Conservation (phyloP, 2,888 invertebrate species). For the Pseudanteris insignis region DNA sequence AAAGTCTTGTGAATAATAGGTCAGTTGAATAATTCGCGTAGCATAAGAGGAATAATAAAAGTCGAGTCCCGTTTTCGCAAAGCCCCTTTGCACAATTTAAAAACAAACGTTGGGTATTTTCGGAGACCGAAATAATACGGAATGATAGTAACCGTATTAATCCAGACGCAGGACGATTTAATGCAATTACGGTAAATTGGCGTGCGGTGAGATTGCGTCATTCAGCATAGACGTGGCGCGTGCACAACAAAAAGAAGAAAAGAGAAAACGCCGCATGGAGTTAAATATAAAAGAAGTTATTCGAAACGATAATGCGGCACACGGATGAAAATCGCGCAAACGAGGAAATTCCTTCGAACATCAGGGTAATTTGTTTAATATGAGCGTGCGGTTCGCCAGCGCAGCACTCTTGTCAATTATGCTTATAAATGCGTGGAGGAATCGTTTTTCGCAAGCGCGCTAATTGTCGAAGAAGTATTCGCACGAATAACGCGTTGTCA, state of each 20-base stretch:
- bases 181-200: slow-evolving; percentile 2
- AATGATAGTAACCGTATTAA: slow-evolving; percentile 5
- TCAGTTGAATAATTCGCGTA: no score
- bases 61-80: background rate
- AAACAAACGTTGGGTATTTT: no score
- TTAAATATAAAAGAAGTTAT: slow-evolving; percentile 1
- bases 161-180: slow-evolving; percentile 1
- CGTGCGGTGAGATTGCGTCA: background rate
- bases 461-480: background rate
- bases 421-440: slow-evolving; percentile 1
- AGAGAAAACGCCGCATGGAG: slow-evolving; percentile 1
- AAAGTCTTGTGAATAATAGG: no score
- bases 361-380: slow-evolving; percentile 1
- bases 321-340: background rate
- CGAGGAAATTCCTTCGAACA: background rate
- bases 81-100: background rate
- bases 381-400: background rate
- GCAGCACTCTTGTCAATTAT: slow-evolving; percentile 8
- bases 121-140: no score
- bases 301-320: slow-evolving; percentile 1
- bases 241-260: no score
- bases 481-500: no score
- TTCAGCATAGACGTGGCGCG: no score
- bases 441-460: background rate
- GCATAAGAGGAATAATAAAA: no score